These are phyloP conservation scores for Formicarius rufipectus DNA, from an alignment of 2,113 vertebrate genomes.

Conservation along the genomic window DNA sequence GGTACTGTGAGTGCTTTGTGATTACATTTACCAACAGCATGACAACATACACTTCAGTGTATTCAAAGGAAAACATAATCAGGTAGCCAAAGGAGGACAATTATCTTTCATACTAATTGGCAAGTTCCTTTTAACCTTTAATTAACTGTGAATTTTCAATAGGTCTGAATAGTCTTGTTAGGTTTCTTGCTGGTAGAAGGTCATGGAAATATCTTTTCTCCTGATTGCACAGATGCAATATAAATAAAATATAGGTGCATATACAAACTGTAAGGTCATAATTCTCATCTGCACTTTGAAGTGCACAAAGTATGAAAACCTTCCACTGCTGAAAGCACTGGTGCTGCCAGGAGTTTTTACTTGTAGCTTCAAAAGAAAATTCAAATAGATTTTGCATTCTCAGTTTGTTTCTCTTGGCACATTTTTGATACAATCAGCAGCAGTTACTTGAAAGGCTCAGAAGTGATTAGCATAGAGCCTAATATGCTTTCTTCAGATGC, in stretches of 20 bases:
- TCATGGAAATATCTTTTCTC: slow-evolving; percentile 58
- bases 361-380: slow-evolving; percentile 69
- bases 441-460: slow-evolving; percentile 62
- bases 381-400: slow-evolving; percentile 51
- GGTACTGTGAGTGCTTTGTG: slow-evolving; percentile 22
- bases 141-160: slow-evolving; percentile 76
- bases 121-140: slow-evolving; percentile 76
- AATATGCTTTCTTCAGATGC: slow-evolving; percentile 56
- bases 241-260: slow-evolving; percentile 65
- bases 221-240: slow-evolving; percentile 45
- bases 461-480: slow-evolving; percentile 67
- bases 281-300: slow-evolving; percentile 50
- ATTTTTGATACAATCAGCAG: slow-evolving; percentile 66
- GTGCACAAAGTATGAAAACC: slow-evolving; percentile 32
- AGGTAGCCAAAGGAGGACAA: slow-evolving; percentile 71
- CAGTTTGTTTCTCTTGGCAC: slow-evolving; percentile 66
- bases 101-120: slow-evolving; percentile 76
- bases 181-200: slow-evolving; percentile 69
- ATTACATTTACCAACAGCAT: slow-evolving; percentile 51
- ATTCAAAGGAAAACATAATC: slow-evolving; percentile 66
- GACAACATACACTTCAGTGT: slow-evolving; percentile 51
- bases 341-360: slow-evolving; percentile 42
- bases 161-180: slow-evolving; percentile 47
- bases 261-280: slow-evolving; percentile 39
- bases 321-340: slow-evolving; percentile 30